phyloP scores from a whole-genome alignment of 2,113 vertebrate genomes.

The Poicephalus gulielmi region DNA sequence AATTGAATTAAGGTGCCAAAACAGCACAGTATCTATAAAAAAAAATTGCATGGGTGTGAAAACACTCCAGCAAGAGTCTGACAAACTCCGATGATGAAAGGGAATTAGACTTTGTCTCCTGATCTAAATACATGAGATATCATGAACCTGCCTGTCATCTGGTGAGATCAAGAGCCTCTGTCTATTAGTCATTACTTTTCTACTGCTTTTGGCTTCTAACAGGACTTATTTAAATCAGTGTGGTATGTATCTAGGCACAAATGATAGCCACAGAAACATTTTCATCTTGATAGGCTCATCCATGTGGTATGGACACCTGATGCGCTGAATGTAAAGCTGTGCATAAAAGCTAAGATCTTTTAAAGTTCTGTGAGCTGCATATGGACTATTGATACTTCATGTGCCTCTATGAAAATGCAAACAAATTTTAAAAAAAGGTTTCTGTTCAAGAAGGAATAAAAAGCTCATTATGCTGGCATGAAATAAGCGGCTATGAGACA shows the following conservation, averaged over 20 bases:
- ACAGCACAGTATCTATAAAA: background rate
- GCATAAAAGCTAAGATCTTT: background rate
- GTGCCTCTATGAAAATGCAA: background rate
- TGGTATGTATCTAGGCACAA: background rate
- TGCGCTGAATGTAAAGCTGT: background rate
- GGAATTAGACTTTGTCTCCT: background rate
- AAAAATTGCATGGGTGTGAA: background rate
- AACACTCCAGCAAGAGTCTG: background rate
- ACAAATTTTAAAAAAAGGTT: background rate
- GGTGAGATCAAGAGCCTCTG: background rate
- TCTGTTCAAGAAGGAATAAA: background rate
- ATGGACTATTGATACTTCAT: background rate
- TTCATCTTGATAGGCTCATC: background rate
- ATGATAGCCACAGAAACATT: background rate
- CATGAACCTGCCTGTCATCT: background rate
- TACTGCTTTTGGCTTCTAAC: background rate
- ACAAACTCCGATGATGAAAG: background rate
- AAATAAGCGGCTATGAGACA: rapidly evolving
- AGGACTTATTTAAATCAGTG: background rate
- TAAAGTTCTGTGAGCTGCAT: background rate
- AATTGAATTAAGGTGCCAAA: background rate
- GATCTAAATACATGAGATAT: background rate
- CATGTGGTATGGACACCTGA: background rate
- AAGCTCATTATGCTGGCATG: background rate
- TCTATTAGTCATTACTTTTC: background rate